Conservation (phyloP, 2,888 invertebrate genomes). For the Pediacus dermestoides region DNA sequence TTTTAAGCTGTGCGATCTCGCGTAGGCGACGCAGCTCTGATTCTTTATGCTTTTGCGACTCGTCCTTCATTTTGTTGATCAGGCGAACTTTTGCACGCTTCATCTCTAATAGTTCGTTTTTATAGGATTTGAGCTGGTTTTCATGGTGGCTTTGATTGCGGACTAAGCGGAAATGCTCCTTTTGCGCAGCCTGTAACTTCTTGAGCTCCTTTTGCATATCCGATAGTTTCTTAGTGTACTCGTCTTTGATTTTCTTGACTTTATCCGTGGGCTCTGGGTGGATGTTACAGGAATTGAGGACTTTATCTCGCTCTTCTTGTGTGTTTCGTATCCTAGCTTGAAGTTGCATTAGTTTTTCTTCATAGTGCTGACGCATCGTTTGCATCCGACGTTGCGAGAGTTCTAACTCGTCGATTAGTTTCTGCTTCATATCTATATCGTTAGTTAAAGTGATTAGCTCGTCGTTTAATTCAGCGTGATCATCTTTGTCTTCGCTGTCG, state of each 20-base stretch:
- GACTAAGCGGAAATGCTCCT: conserved; percentile 82
- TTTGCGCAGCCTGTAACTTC: conserved; percentile 79
- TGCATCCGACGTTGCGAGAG: conserved; percentile 81
- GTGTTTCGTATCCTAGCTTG: conserved; percentile 83
- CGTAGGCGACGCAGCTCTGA: conserved; percentile 72
- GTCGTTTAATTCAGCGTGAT: conserved; percentile 64
- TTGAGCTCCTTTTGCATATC: conserved; percentile 84
- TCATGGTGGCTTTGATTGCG: conserved; percentile 76
- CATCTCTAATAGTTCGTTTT: conserved; percentile 74
- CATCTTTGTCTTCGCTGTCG: conserved; percentile 58
- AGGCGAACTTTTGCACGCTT: conserved; percentile 81
- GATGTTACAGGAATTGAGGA: conserved; percentile 57
- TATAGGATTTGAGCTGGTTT: conserved; percentile 67
- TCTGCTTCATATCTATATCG: conserved; percentile 92
- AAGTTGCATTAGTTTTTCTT: conserved; percentile 81
- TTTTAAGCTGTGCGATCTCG: conserved; percentile 87
- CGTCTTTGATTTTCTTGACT: conserved; percentile 76
- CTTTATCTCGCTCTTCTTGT: conserved; percentile 86
- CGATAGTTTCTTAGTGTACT: conserved; percentile 82
- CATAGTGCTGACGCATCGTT: conserved; percentile 85
- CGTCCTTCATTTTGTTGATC: conserved; percentile 91
- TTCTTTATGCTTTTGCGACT: conserved; percentile 80
- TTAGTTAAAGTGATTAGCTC: conserved; percentile 86
- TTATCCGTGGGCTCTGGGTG: conserved; percentile 64
- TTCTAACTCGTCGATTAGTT: conserved; percentile 91